Evolutionary conservation across 2,888 invertebrate genomes (phyloP).

Genomic region (Polymixis lichenea): DNA sequence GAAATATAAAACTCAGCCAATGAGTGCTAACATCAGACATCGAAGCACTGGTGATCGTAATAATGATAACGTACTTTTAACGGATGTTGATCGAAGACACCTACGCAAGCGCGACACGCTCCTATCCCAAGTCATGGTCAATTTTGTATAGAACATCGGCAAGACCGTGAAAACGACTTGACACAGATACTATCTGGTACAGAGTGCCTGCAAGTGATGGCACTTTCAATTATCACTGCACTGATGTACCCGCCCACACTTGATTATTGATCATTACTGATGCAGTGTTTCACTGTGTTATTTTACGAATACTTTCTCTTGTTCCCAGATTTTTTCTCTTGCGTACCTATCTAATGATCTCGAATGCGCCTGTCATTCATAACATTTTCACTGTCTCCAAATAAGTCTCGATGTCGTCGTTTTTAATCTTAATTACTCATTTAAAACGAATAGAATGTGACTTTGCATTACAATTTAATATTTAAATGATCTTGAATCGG

Average conservation of each 20-base stretch:
- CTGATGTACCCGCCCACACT: slow-evolving; percentile 78
- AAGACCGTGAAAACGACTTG: slow-evolving; percentile 88
- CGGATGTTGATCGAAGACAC: slow-evolving; percentile 69
- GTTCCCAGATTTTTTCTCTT: slow-evolving; percentile 75
- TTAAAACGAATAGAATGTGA: slow-evolving; percentile 79
- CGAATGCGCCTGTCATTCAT: slow-evolving; percentile 84
- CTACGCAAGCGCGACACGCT: slow-evolving; percentile 69
- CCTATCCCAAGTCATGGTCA: slow-evolving; percentile 82
- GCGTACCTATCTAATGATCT: slow-evolving; percentile 76
- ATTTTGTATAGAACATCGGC: slow-evolving; percentile 76
- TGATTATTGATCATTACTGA: slow-evolving; percentile 81
- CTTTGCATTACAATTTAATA: slow-evolving; percentile 82
- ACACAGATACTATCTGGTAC: slow-evolving; percentile 86
- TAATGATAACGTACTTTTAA: slow-evolving; percentile 48
- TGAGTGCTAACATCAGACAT: slow-evolving; percentile 13
- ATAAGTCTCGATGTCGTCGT: slow-evolving; percentile 79
- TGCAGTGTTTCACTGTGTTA: slow-evolving; percentile 82
- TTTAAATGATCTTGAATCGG: slow-evolving; percentile 72
- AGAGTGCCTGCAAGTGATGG: slow-evolving; percentile 83
- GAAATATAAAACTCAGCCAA: not conserved
- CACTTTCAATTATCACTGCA: slow-evolving; percentile 89
- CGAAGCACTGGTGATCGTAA: slow-evolving; percentile 22
- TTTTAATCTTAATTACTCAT: slow-evolving; percentile 85
- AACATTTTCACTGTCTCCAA: slow-evolving; percentile 81
- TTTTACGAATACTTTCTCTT: slow-evolving; percentile 86